Evolutionary conservation across 2,888 invertebrate genomes (phyloP).

Genomic region (Steinernema scapterisci): DNA sequence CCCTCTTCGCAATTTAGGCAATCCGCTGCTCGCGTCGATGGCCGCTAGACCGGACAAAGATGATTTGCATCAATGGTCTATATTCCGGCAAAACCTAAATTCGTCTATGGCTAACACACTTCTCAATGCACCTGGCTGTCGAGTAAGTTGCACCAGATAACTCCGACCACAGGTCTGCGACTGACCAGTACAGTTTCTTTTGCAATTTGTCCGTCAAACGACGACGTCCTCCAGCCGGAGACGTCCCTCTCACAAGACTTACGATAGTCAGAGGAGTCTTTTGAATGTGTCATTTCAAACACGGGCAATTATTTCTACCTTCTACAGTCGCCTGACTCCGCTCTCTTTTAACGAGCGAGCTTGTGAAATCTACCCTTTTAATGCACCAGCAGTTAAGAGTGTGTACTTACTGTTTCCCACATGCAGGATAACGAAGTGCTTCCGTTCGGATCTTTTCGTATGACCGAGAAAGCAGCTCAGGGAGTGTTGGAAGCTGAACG

Average conservation of each 20-base stretch:
- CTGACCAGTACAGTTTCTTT: neutral
- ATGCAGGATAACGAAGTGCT: conserved; percentile 25
- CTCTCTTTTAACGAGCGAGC: neutral
- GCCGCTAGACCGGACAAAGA: conserved; percentile 70
- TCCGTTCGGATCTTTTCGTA: conserved; percentile 81
- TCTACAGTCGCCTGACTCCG: neutral
- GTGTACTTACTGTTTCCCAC: too few species aligned
- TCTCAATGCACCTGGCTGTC: conserved; percentile 3
- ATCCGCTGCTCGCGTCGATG: neutral
- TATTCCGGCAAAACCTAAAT: conserved; percentile 71
- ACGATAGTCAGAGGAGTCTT: neutral
- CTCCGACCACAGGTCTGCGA: neutral
- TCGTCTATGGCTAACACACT: conserved; percentile 39
- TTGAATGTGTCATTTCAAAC: conserved; percentile 1
- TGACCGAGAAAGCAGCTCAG: conserved; percentile 88
- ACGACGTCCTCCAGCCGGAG: neutral
- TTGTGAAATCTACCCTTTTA: too few species aligned
- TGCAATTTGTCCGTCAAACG: conserved; percentile 11
- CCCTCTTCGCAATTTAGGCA: neutral
- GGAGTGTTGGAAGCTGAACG: conserved; percentile 86
- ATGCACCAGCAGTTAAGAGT: too few species aligned
- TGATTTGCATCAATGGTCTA: conserved; percentile 93
- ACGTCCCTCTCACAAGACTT: too few species aligned
- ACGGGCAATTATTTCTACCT: conserved; percentile 4
- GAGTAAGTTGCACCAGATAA: neutral